Percentiles rank a stretch among this genome's conserved stretches.
phyloP scores from a whole-genome alignment of 37 sponge, comb jelly and placozoan species.

The Haliclona indistincta region DNA sequence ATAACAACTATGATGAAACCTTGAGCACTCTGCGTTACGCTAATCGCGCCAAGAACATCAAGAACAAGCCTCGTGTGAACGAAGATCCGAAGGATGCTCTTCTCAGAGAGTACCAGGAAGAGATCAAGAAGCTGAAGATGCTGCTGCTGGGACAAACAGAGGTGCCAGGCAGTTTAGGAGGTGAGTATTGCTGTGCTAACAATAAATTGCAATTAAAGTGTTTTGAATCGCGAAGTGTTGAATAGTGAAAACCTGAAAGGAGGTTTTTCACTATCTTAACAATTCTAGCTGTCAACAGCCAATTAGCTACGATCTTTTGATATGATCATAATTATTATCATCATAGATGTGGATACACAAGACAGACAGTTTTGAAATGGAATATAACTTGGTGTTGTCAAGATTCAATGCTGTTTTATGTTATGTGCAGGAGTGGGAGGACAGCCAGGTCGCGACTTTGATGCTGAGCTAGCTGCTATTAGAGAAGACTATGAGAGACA shows the following conservation, averaged over 20 bases:
- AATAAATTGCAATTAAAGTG: no score
- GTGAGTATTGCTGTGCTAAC: no score
- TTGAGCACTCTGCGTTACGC: conserved; percentile 82
- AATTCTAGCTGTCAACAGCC: no score
- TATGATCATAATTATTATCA: no score
- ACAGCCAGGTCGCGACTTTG: conserved; percentile 11
- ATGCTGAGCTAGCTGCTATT: conserved; percentile 41
- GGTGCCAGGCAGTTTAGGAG: background rate
- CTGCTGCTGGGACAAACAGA: conserved; percentile 69
- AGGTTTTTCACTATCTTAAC: no score
- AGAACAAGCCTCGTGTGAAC: conserved; percentile 97
- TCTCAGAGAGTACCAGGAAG: conserved; percentile 91
- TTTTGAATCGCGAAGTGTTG: no score
- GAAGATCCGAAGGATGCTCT: conserved; percentile 99
- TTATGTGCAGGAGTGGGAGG: conserved; percentile 16
- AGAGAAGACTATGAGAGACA: conserved; percentile 78
- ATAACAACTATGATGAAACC: conserved; percentile 99
- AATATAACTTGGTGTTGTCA: background rate
- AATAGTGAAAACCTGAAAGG: no score
- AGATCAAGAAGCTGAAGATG: conserved; percentile 86
- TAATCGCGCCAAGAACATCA: conserved; percentile 97
- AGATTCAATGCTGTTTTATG: background rate
- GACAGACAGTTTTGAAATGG: no score
- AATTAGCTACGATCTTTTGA: no score
- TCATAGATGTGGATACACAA: no score